These are phyloP conservation scores for Phalacrocorax carbo DNA, from an alignment of 2,113 vertebrate species.

Conservation along the genomic window DNA sequence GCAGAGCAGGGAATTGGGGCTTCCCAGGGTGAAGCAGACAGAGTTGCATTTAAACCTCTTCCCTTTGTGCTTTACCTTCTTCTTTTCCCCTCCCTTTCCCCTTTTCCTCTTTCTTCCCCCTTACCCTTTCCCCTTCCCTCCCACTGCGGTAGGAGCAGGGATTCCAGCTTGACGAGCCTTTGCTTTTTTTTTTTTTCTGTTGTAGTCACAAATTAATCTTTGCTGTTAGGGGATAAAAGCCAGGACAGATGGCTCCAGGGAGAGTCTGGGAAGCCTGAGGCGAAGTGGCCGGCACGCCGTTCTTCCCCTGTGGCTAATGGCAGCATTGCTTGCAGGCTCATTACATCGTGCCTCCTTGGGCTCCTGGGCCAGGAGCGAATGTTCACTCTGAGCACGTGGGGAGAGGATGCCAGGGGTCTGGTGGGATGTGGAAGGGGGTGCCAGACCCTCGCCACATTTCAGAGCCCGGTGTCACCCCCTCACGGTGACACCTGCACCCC, in stretches of 20 bases:
- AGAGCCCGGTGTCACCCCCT: neutral
- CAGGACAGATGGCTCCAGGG: conserved; percentile 35
- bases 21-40: neutral
- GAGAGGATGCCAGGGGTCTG: neutral
- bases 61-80: neutral
- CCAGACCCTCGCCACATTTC: accelerated
- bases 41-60: neutral
- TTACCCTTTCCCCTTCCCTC: neutral
- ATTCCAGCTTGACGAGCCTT: neutral
- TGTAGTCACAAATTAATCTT: conserved; percentile 54
- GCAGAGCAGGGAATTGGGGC: neutral
- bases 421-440: neutral
- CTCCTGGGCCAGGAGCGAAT: accelerated
- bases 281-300: neutral
- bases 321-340: neutral
- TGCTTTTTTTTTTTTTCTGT: neutral
- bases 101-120: too few relatives aligned
- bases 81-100: accelerated
- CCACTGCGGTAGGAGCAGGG: neutral
- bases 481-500: neutral
- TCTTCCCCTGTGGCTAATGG: neutral
- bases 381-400: accelerated
- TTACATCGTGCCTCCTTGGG: accelerated
- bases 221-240: conserved; percentile 27
- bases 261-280: neutral